Base-by-base conservation (phyloP, 1,140 invertebrate species). In the Lethrus apterus region DNA sequence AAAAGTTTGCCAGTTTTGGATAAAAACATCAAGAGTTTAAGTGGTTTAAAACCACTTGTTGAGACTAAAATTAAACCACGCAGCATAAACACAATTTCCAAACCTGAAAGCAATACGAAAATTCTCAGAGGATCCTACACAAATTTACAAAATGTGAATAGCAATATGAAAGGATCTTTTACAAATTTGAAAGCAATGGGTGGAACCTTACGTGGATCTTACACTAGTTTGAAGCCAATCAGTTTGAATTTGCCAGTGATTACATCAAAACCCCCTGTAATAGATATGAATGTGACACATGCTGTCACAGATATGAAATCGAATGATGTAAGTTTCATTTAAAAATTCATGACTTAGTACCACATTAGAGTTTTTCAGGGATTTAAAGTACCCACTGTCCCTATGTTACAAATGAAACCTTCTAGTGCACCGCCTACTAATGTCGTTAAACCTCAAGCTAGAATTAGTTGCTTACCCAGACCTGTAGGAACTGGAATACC, bases 151-250 rank as follows among this genome's bases (percentile, higher is more conserved):
- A 26, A 7, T 10, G 29, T 26, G 29, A 31, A 45, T 40, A 10
- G 31, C 14, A 46, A 41, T 40, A 13, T 42, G 15, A 33, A 42
- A 26, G 20, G 36, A 26, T 40, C 35, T 11, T n/a, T n/a, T 5
- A 53, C 57, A 10, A 62, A 64, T 48, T 49, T 64, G 29, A 60
- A 57, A 42, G 56, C 51, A 0, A 52, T 64, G 48, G 48, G 51
- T 15, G 29, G 51, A 2, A 50, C 51, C 32, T 38, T 64, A 32
- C 60, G 56, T 42, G 52, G 54, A 4, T 64, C 62, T 2, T 64
- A 64, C 33, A 61, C 58, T 2, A 60, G 55, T 47, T 38, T 64
- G 24, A 54, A 50, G 24, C 62, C 62, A 7, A 54, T 61, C 15
- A 59, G 54, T 24, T 45, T 51, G 18, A 52, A 55, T 49, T 54